Evolutionary conservation across 37 sponge, comb jelly and placozoan species (phyloP).

Genomic region (Oopsacas minuta): DNA sequence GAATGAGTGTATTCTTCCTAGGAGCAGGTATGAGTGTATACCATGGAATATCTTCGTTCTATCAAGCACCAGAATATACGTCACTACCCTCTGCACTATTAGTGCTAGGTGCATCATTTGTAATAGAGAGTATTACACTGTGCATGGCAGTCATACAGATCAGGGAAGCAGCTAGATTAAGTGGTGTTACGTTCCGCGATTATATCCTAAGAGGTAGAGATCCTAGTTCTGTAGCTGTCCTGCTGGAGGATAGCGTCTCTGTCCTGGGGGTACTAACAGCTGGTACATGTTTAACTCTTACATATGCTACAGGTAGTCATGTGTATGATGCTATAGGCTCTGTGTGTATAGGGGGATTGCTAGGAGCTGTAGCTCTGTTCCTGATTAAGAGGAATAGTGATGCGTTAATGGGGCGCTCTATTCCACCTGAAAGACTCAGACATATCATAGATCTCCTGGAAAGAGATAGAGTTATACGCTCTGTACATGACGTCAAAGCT

Average conservation of each 20-base stretch:
- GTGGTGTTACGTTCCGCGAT: constrained; percentile 58
- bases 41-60: constrained; percentile 69
- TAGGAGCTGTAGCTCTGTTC: constrained; percentile 87
- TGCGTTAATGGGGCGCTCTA: constrained; percentile 85
- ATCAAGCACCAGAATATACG: constrained; percentile 61
- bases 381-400: constrained; percentile 84
- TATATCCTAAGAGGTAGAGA: constrained; percentile 84
- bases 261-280: constrained; percentile 71
- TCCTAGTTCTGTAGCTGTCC: constrained; percentile 89
- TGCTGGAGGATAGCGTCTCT: constrained; percentile 97
- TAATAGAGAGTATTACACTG: constrained; percentile 68
- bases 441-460: constrained; percentile 56
- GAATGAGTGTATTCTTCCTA: constrained; percentile 90
- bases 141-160: constrained; percentile 67
- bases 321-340: constrained; percentile 91
- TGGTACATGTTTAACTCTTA: constrained; percentile 48
- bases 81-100: constrained; percentile 56
- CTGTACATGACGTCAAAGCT: constrained; percentile 93
- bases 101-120: constrained; percentile 59
- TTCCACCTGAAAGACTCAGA: constrained; percentile 48
- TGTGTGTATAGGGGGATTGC: constrained; percentile 74
- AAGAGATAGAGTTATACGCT: constrained; percentile 57
- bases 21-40: constrained; percentile 84
- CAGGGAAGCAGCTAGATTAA: constrained; percentile 46
- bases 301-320: constrained; percentile 61